Conservation (phyloP, 2,888 invertebrate species). For the Deladenus siricidicola region DNA sequence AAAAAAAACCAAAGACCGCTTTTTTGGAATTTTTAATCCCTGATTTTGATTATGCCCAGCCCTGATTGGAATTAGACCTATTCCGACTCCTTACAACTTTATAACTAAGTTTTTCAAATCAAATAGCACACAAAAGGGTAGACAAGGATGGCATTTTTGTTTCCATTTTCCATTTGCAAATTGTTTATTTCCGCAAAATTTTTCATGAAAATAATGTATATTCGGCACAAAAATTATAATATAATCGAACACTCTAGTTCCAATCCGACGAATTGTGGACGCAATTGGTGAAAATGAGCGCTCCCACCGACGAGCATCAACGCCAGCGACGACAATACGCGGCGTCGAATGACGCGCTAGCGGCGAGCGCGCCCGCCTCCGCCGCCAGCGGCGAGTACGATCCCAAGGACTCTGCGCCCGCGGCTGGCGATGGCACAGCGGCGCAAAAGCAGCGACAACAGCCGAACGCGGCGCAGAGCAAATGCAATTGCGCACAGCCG, state of each 20-base stretch:
- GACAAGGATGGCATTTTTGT: too few species aligned
- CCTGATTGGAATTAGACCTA: too few species aligned
- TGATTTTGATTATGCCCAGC: too few species aligned
- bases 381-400: background rate
- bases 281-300: conserved; percentile 39
- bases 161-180: background rate
- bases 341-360: conserved; percentile 28
- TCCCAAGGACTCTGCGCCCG: background rate
- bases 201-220: background rate
- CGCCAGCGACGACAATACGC: conserved; percentile 24
- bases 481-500: conserved; percentile 12
- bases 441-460: conserved; percentile 1
- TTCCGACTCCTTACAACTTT: background rate
- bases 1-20: too few species aligned
- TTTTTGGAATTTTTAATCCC: too few species aligned
- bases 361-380: conserved; percentile 12
- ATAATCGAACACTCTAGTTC: conserved; percentile 31
- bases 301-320: conserved; percentile 16
- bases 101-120: background rate
- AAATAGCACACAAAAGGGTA: background rate
- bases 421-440: background rate
- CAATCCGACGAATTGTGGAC: conserved; percentile 49
- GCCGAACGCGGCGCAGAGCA: background rate
- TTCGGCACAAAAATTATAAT: too few species aligned
- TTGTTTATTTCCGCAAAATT: background rate